Evolutionary conservation across 2,888 invertebrate genomes (phyloP).

Genomic region (Nephrotoma flavescens): DNA sequence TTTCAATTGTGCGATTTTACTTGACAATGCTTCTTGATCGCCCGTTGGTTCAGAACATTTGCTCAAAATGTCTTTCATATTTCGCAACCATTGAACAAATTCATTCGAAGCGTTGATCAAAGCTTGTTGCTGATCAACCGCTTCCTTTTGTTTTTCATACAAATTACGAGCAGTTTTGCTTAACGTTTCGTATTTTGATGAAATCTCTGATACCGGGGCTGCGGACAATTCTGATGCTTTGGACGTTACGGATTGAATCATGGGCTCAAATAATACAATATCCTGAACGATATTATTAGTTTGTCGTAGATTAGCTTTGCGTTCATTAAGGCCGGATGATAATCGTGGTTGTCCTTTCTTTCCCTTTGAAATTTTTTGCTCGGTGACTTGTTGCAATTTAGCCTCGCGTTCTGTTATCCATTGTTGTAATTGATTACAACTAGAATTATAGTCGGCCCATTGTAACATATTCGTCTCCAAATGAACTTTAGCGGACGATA

Average conservation of each 20-base stretch:
- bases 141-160: conserved; percentile 76
- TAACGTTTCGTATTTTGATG: conserved; percentile 76
- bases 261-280: conserved; percentile 91
- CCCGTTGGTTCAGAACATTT: conserved; percentile 89
- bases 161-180: conserved; percentile 82
- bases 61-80: conserved; percentile 76
- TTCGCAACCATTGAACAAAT: conserved; percentile 82
- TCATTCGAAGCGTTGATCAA: conserved; percentile 86
- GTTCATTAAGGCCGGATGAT: conserved; percentile 64
- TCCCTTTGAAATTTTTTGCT: conserved; percentile 66
- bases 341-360: conserved; percentile 66
- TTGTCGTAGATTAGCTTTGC: conserved; percentile 76
- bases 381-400: conserved; percentile 77
- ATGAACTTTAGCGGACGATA: conserved; percentile 81
- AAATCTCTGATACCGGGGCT: conserved; percentile 83
- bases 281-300: conserved; percentile 93
- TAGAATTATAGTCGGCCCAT: conserved; percentile 94
- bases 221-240: conserved; percentile 88
- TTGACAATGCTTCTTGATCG: conserved; percentile 74
- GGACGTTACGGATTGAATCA: conserved; percentile 88
- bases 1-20: conserved; percentile 74
- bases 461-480: conserved; percentile 80
- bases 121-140: conserved; percentile 80
- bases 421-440: conserved; percentile 80
- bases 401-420: conserved; percentile 91